Evolutionary conservation across 1,140 invertebrate genomes (phyloP), one percentile per base, ranked within the genome.

Genomic region (Asobara japonica): DNA sequence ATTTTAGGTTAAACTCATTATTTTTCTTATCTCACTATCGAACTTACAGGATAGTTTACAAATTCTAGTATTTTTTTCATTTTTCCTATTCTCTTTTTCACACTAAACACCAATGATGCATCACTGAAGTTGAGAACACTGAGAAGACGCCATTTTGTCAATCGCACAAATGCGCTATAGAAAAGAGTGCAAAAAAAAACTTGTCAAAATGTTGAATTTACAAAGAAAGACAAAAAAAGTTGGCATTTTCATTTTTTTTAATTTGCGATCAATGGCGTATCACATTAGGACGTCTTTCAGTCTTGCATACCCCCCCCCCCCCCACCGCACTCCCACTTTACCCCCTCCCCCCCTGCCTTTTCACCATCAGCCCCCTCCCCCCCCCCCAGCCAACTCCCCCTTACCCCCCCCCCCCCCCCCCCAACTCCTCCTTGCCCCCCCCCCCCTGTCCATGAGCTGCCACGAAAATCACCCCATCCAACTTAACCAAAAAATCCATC

Each of bases 21-120:
- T 31, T 61, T 64, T 62, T 65, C 30, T 71, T 27, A 36, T 69
- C 3, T 67, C 68, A 41, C 33, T 70, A 70, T 70, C 68, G 68
- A 70, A 70, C 68, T 51, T 70, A 62, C 20, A 38, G 31, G 33
- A 38, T 38, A 36, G 29, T 65, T 64, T 41, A 36, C 10, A 65
- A 68, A 27, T 1, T 56, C n/a, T n/a, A n/a, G n/a, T n/a, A n/a
- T n/a, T n/a, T n/a, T n/a, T n/a, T n/a, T 22, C 25, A 56, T 27
- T 18, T 56, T 56, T 56, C 25, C 8, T 51, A 27, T 67, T 27
- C 10, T 65, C 10, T 67, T 51, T 13, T 10, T 29, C 10, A n/a
- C 38, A 45, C 31, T 13, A 29, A 33, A 71, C 29, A 25, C 31
- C 51, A 60, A 51, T 56, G 27, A 62, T 70, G 13, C 51, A 36